Conservation (phyloP, 2,888 invertebrate genomes). For the Ornithoptera alexandrae region DNA sequence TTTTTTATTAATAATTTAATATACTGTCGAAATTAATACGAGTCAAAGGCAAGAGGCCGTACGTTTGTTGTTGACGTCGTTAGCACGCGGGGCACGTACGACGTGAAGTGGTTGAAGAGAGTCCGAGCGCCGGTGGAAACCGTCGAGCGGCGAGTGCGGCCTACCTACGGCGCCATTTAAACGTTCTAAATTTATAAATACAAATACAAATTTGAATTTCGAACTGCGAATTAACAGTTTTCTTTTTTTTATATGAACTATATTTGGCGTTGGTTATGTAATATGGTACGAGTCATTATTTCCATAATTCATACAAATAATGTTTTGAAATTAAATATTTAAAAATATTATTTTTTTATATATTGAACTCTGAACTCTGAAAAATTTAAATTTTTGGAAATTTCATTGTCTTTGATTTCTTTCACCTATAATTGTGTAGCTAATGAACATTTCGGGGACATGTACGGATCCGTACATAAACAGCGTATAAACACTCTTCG, state of each 20-base stretch:
- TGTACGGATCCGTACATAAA: neutral
- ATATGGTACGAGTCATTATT: neutral
- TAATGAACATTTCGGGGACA: conserved; percentile 17
- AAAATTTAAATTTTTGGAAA: neutral
- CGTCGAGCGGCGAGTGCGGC: conserved; percentile 7
- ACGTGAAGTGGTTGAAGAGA: conserved; percentile 23
- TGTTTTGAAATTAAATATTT: neutral
- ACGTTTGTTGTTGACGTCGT: conserved; percentile 18
- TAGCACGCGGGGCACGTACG: conserved; percentile 27
- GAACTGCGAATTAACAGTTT: neutral
- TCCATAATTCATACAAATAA: neutral
- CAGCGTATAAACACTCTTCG: conserved; percentile 7
- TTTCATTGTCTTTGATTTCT: neutral
- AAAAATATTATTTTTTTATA: neutral
- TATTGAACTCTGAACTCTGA: neutral
- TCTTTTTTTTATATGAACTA: neutral
- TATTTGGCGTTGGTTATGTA: too few species aligned
- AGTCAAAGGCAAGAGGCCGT: conserved; percentile 12
- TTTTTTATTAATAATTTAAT: conserved; percentile 7
- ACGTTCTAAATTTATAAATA: conserved; percentile 3
- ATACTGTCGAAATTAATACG: conserved; percentile 6
- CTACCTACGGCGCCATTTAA: conserved; percentile 14
- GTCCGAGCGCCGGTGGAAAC: conserved; percentile 22
- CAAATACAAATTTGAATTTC: conserved; percentile 14
- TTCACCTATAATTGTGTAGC: neutral